A percentile compares a stretch with the other conserved stretches of the same genome.
phyloP scores from a whole-genome alignment of 1,140 invertebrate species.

The Musca vetustissima region DNA sequence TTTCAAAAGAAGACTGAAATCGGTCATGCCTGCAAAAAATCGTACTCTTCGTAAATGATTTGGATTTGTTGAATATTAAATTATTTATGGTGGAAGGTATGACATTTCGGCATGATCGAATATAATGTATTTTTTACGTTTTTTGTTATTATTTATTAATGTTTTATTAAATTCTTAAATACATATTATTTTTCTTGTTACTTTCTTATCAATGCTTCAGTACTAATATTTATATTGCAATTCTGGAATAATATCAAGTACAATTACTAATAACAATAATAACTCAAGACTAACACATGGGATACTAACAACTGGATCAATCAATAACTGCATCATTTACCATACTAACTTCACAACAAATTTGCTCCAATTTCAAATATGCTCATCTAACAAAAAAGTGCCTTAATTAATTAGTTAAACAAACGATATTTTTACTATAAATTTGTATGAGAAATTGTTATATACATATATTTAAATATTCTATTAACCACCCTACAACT shows the following conservation, averaged over 20 bases:
- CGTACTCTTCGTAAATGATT: too few species aligned
- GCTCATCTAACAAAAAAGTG: slow-evolving; percentile 9
- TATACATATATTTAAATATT: background rate
- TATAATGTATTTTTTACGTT: background rate
- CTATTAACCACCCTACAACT: background rate
- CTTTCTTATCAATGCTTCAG: slow-evolving; percentile 11
- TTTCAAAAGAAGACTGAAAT: too few species aligned
- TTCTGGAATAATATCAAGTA: background rate
- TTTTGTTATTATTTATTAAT: background rate
- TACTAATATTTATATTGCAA: background rate
- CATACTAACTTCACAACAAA: background rate
- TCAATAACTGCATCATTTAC: too few species aligned
- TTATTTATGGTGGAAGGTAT: too few species aligned
- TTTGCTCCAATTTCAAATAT: background rate
- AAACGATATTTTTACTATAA: background rate
- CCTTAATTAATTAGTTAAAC: slow-evolving; percentile 1
- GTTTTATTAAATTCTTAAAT: background rate
- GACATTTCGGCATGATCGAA: too few species aligned
- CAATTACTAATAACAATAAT: slow-evolving; percentile 4
- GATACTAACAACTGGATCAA: too few species aligned
- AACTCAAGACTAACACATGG: slow-evolving; percentile 6
- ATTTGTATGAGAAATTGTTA: too few species aligned
- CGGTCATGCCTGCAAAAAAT: too few species aligned
- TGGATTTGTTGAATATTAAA: too few species aligned
- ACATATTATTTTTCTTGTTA: background rate